Evolutionary conservation across 2,888 invertebrate species (phyloP).

Genomic region (Junonia oenone): DNA sequence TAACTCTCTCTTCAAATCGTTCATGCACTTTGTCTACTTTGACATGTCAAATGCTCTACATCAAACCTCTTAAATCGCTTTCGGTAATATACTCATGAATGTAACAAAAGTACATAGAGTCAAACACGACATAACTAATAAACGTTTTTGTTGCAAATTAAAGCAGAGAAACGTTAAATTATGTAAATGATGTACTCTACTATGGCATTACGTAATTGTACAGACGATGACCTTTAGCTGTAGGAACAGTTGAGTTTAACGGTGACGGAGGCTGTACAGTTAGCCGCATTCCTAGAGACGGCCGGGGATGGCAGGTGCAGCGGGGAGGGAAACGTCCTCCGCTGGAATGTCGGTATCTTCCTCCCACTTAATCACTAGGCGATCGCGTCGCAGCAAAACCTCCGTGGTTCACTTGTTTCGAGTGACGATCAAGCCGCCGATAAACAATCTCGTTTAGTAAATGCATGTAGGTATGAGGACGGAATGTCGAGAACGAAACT

Average conservation of each 20-base stretch:
- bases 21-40: neutral
- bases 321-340: conserved; percentile 36
- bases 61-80: neutral
- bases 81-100: neutral
- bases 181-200: conserved; percentile 42
- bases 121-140: neutral
- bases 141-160: neutral
- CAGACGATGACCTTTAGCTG: conserved; percentile 49
- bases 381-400: conserved; percentile 3
- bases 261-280: conserved; percentile 69
- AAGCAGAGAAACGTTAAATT: conserved; percentile 14
- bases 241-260: conserved; percentile 61
- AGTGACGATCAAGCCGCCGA: neutral
- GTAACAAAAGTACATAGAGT: neutral
- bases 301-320: conserved; percentile 46
- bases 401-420: neutral
- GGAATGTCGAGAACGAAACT: conserved; percentile 4
- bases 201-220: conserved; percentile 46
- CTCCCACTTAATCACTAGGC: conserved; percentile 20
- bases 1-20: neutral
- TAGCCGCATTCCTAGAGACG: conserved; percentile 69
- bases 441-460: conserved; percentile 1
- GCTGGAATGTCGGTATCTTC: conserved; percentile 41
- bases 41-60: neutral
- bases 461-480: too few relatives aligned